Conservation (phyloP, 2,888 invertebrate species). For the Cyclophora punctaria region DNA sequence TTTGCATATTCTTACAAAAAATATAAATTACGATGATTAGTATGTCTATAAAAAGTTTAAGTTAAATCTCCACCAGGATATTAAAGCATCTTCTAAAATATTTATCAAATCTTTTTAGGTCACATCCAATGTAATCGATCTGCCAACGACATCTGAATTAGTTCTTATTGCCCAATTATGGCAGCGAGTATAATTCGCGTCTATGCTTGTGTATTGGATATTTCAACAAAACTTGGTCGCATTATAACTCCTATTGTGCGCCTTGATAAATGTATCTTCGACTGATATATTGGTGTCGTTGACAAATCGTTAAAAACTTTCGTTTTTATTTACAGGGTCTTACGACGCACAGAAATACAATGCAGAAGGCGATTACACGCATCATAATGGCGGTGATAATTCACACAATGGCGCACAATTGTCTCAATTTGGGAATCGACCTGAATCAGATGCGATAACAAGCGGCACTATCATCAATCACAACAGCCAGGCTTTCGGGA, state of each 20-base stretch:
- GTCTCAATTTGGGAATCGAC: slow-evolving; percentile 37
- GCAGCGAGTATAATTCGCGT: background rate
- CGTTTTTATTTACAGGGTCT: slow-evolving; percentile 69
- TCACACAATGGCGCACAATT: slow-evolving; percentile 42
- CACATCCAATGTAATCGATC: background rate
- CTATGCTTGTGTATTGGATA: slow-evolving; percentile 8
- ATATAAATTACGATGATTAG: background rate
- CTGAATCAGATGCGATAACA: slow-evolving; percentile 31
- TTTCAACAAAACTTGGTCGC: slow-evolving; percentile 30
- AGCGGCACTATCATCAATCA: slow-evolving; percentile 44
- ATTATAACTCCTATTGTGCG: slow-evolving; percentile 40
- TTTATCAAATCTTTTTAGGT: too few relatives aligned
- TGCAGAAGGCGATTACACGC: slow-evolving; percentile 50
- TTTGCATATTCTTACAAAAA: slow-evolving; percentile 9
- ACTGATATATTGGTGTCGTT: slow-evolving; percentile 42
- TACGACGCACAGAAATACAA: slow-evolving; percentile 64
- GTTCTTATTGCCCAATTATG: too few relatives aligned
- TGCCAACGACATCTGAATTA: too few relatives aligned
- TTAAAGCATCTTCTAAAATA: too few relatives aligned
- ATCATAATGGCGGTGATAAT: slow-evolving; percentile 31
- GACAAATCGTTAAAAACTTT: slow-evolving; percentile 64
- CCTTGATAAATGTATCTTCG: slow-evolving; percentile 51
- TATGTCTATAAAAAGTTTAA: background rate
- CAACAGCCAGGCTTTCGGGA: slow-evolving; percentile 32
- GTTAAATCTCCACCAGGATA: too few relatives aligned